These are phyloP conservation scores for Chaetogeoica ovagalla DNA, from an alignment of 2,888 invertebrate genomes.

Conservation along the genomic window DNA sequence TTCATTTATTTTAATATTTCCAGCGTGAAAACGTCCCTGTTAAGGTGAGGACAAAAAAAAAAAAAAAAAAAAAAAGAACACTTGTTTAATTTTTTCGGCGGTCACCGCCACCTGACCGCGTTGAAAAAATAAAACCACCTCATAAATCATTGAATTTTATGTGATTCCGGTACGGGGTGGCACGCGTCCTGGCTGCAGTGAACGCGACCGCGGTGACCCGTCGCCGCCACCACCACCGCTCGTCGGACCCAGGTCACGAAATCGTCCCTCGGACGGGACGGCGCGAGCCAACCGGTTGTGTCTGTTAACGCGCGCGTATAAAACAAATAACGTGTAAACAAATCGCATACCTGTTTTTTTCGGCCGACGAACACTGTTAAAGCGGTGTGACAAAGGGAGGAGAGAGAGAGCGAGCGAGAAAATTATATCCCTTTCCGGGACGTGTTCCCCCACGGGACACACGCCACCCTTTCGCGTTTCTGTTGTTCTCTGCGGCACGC, in stretches of 20 bases:
- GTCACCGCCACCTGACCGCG: conserved; percentile 4
- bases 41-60: no score
- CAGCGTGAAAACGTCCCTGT: no score
- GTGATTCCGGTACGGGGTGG: conserved; percentile 20
- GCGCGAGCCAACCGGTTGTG: conserved; percentile 26
- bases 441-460: conserved; percentile 30
- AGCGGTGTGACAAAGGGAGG: no score
- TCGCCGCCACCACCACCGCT: not conserved
- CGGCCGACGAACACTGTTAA: not conserved
- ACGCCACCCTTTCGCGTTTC: conserved; percentile 38
- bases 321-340: not conserved
- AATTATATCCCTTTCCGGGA: conserved; percentile 35
- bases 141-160: not conserved
- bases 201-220: not conserved
- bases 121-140: conserved; percentile 6
- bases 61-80: no score
- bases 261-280: not conserved
- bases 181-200: no score
- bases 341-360: conserved; percentile 37
- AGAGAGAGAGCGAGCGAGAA: no score
- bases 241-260: not conserved
- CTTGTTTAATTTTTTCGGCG: no score
- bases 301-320: not conserved
- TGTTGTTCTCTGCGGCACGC: conserved; percentile 1
- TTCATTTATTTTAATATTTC: no score